Conservation (phyloP, 2,113 vertebrate species). For the Pomatostomus ruficeps region DNA sequence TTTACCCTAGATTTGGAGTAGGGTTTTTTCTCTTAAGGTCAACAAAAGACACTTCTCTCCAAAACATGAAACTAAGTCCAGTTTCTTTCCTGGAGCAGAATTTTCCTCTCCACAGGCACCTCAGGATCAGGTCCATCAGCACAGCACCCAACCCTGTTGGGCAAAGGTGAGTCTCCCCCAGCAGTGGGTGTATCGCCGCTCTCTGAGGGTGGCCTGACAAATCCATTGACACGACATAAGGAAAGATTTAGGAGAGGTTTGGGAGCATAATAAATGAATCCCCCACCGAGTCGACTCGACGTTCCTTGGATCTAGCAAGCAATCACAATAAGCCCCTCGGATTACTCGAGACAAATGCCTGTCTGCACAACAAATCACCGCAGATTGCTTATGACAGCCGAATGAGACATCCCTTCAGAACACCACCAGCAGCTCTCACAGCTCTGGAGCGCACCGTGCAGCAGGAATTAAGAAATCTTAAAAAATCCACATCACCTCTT, state of each 20-base stretch:
- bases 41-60: background rate
- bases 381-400: slow-evolving; percentile 49
- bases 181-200: background rate
- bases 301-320: background rate
- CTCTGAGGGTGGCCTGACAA: background rate
- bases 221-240: background rate
- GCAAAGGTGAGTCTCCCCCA: background rate
- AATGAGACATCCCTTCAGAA: slow-evolving; percentile 2
- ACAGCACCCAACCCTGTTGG: background rate
- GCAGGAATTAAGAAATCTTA: background rate
- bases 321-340: slow-evolving; percentile 53
- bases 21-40: background rate
- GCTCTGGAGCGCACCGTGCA: background rate
- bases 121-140: background rate
- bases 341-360: slow-evolving; percentile 39
- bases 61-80: background rate
- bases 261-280: slow-evolving; percentile 41
- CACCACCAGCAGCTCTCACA: background rate
- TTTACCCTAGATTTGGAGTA: background rate
- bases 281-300: background rate
- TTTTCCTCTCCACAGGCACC: background rate
- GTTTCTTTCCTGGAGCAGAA: background rate
- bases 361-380: slow-evolving; percentile 28
- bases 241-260: slow-evolving; percentile 47
- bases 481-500: background rate